Conservation (phyloP, 2,797 vertebrate genomes). For the Helicolenus hilgendorfi region DNA sequence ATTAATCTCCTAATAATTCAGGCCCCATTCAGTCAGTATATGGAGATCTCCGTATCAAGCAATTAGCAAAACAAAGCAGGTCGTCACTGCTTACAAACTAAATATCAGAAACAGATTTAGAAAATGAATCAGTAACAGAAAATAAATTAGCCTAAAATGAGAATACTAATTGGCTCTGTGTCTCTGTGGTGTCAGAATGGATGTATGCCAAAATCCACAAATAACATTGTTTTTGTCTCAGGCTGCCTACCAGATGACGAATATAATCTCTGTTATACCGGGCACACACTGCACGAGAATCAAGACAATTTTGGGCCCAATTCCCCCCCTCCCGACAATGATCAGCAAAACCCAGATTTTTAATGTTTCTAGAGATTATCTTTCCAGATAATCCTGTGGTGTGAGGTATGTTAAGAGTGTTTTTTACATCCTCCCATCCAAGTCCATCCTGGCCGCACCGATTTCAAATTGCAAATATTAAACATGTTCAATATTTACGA, state of each 20-base stretch:
- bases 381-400: too few species aligned
- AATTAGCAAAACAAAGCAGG: conserved; percentile 10
- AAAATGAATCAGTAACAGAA: conserved; percentile 29
- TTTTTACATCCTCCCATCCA: too few species aligned
- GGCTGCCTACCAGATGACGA: neutral
- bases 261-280: neutral
- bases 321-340: too few species aligned
- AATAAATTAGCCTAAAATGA: conserved; percentile 42
- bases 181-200: conserved; percentile 8
- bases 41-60: neutral
- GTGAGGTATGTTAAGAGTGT: too few species aligned
- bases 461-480: too few species aligned
- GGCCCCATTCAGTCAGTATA: neutral
- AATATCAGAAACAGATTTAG: conserved; percentile 33
- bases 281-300: too few species aligned
- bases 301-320: too few species aligned
- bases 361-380: too few species aligned
- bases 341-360: too few species aligned
- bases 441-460: too few species aligned
- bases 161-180: conserved; percentile 19
- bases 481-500: too few species aligned
- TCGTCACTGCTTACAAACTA: neutral
- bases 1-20: neutral
- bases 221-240: conserved; percentile 4
- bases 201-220: conserved; percentile 27